A percentile compares a stretch with the other conserved stretches of the same genome.
Evolutionary conservation across 2,113 vertebrate species (phyloP).

Genomic region (Acrocephalus arundinaceus): DNA sequence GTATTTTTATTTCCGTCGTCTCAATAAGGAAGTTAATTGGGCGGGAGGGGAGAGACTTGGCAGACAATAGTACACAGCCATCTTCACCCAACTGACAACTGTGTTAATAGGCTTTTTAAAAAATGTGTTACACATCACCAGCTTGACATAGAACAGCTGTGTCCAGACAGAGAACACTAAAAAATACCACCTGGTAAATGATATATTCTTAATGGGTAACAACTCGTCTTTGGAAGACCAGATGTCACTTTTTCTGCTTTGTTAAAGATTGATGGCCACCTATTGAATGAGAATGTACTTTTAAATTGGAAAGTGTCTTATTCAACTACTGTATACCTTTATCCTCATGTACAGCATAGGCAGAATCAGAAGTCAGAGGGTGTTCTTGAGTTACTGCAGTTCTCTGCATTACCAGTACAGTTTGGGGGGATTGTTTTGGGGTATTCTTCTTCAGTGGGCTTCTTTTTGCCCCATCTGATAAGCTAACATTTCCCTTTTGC

Average conservation of each 20-base stretch:
- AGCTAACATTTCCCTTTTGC: not conserved
- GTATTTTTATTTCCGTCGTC: conserved; percentile 59
- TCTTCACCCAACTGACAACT: conserved; percentile 57
- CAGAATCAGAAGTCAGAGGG: not conserved
- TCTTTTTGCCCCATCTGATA: not conserved
- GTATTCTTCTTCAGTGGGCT: not conserved
- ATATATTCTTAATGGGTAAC: conserved; percentile 6
- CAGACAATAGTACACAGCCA: conserved; percentile 55
- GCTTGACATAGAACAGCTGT: conserved; percentile 56
- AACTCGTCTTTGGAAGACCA: not conserved
- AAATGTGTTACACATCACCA: conserved; percentile 57
- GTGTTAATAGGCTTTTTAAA: conserved; percentile 54
- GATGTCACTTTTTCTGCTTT: conserved; percentile 2
- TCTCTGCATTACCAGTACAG: not conserved
- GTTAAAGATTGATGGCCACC: conserved; percentile 29
- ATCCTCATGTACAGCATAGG: not conserved
- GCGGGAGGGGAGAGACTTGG: conserved; percentile 9
- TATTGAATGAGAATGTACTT: not conserved
- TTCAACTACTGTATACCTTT: not conserved
- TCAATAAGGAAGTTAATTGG: conserved; percentile 59
- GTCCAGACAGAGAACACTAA: conserved; percentile 19
- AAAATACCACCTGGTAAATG: conserved; percentile 49
- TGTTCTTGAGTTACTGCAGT: not conserved
- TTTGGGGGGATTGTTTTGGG: not conserved
- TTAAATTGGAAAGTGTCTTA: conserved; percentile 17